phyloP scores from a whole-genome alignment of 2,113 vertebrate genomes.

The Progne subis region DNA sequence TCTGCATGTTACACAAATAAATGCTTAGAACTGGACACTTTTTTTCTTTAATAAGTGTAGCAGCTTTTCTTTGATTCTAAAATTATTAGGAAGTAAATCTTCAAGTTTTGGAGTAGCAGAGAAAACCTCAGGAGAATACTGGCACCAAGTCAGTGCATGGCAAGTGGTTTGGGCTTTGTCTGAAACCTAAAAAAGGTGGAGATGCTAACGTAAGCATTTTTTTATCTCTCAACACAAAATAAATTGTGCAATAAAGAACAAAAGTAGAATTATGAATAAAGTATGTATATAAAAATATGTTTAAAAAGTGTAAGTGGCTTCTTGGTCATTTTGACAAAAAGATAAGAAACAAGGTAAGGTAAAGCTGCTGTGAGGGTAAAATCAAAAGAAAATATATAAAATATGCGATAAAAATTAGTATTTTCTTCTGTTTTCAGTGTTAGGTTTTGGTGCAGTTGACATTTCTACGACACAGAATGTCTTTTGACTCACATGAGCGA shows the following conservation, averaged over 20 bases:
- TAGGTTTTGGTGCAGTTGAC: not conserved
- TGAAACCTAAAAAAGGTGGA: not conserved
- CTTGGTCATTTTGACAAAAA: not conserved
- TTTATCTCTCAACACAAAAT: not conserved
- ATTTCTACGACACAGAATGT: not conserved
- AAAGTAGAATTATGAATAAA: not conserved
- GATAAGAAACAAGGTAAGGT: not conserved
- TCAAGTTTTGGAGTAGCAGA: not conserved
- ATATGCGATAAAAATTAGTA: not conserved
- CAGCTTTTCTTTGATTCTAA: not conserved
- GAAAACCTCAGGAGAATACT: not conserved
- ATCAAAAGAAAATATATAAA: not conserved
- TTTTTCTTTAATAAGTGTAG: not conserved
- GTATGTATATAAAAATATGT: not conserved
- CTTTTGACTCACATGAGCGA: not conserved
- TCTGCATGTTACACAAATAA: not conserved
- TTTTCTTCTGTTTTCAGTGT: not conserved
- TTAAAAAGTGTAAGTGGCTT: not conserved
- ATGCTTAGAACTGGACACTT: not conserved
- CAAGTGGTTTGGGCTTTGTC: not conserved
- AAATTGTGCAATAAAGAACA: not conserved
- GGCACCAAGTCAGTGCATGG: fast-evolving
- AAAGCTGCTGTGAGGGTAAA: not conserved
- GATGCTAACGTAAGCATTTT: not conserved
- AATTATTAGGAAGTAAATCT: not conserved